These are phyloP conservation scores for Alviniconcha marisindica DNA, from an alignment of 1,140 invertebrate genomes.

Conservation along the genomic window DNA sequence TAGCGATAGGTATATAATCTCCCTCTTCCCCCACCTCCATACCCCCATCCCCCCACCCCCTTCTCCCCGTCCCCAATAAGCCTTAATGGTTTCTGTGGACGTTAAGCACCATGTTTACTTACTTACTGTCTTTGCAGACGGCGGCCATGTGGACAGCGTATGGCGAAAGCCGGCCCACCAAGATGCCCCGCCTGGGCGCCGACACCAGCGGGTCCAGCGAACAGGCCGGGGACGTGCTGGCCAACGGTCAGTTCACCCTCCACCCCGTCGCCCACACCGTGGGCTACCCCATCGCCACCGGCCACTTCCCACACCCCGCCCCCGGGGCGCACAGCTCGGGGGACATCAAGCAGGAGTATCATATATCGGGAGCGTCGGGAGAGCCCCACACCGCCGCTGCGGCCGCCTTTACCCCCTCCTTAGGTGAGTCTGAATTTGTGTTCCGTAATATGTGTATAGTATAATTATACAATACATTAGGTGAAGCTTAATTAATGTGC, in stretches of 20 bases:
- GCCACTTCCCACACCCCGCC: slow-evolving; percentile 15
- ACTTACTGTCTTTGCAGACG: too few relatives aligned
- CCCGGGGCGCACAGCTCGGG: not conserved
- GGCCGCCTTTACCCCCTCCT: slow-evolving; percentile 40
- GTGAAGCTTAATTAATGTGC: too few relatives aligned
- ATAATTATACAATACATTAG: too few relatives aligned
- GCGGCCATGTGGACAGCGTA: slow-evolving; percentile 19
- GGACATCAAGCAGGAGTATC: slow-evolving; percentile 43
- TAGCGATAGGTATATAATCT: too few relatives aligned
- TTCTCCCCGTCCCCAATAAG: too few relatives aligned
- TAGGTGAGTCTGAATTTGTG: slow-evolving; percentile 39
- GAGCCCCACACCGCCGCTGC: slow-evolving; percentile 38
- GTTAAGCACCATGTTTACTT: too few relatives aligned
- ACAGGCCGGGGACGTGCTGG: slow-evolving; percentile 26
- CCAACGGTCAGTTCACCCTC: slow-evolving; percentile 30
- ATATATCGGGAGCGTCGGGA: slow-evolving; percentile 24
- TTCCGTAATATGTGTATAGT: too few relatives aligned
- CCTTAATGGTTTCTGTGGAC: too few relatives aligned
- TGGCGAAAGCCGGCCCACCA: not conserved
- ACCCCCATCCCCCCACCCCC: too few relatives aligned
- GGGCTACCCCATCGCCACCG: not conserved
- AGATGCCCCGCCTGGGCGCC: slow-evolving; percentile 26
- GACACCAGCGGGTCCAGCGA: slow-evolving; percentile 33
- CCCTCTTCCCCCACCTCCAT: too few relatives aligned
- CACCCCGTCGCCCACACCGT: slow-evolving; percentile 22